Evolutionary conservation across 2,888 invertebrate species (phyloP), one percentile per base, ranked within the genome.

Genomic region (Hypselothyrea guttata): DNA sequence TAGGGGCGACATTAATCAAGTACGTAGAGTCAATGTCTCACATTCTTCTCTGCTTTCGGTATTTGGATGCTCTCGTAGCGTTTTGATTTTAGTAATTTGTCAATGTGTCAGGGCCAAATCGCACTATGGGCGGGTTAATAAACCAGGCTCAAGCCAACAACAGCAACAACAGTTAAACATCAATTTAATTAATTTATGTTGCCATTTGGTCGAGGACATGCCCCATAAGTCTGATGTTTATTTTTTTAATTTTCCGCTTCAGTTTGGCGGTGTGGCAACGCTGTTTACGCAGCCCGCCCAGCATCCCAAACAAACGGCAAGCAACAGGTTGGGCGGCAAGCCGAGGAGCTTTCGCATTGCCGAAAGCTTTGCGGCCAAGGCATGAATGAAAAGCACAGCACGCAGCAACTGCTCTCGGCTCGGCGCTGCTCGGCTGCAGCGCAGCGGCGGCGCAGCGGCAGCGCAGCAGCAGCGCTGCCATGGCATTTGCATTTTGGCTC

Each of bases 171-270:
- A 68, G 66, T 71, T 61, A 75, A 70, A 74, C 77, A 76, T 74
- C 68, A 84, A 79, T 84, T 84, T 81, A 79, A 79, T 79, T 84
- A 79, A 79, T 79, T 79, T 81, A 79, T 78, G 75, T 66, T 81
- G 51, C 57, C 61, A 48, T 57, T 63, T 55, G 31, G 46, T 35
- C 4, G 27, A 11, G 1, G 15, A 34, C 56, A 45, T 40, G 40
- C 31, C 18, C 40, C n/a, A 28, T 30, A 33, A 16, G 63, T 75
- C 42, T 78, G 57, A 44, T 31, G 13, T 12, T 1, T 4, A 2
- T 4, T 9, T n/a, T n/a, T n/a, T n/a, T n/a, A n/a, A n/a, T n/a
- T n/a, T n/a, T n/a, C n/a, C n/a, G n/a, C n/a, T n/a, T 22, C 18
- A 7, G 7, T 18, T 8, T n/a, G 38, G 31, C 18, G 33, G 49